Base-by-base conservation (phyloP, 2,888 invertebrate species). In the Eristalinus sepulchralis region DNA sequence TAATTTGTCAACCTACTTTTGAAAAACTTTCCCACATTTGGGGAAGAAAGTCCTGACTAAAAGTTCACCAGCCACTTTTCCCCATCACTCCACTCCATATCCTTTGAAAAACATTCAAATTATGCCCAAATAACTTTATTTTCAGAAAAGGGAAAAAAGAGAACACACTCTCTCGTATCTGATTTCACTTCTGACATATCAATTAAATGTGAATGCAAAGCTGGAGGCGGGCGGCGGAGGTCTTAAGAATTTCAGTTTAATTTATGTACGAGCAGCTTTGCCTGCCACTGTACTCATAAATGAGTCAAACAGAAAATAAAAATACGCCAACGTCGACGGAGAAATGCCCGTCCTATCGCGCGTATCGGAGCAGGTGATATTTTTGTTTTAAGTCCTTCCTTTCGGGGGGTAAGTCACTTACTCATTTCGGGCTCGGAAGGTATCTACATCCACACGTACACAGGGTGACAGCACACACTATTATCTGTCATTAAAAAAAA, bases 351-450 rank as follows among this genome's bases (percentile, higher is more conserved):
- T 39, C 57, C 68, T 76, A 57, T 68, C 67, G 85, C 72, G 82
- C 82, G 82, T 85, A 85, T 81, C 85, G 81, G 31, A 82, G 85
- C 82, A 85, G 85, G 85, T 85, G 81, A 85, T 85, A 85, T 82
- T 85, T 81, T 71, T 76, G 36, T 76, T 57, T 72, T 53, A 63
- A 55, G 31, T 71, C 39, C 34, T 81, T 72, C 47, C n/a, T 22
- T 64, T 17, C 11, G 70, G 55, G 76, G 81, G 76, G 85, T 85
- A 85, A 85, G 85, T 85, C 60, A 81, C 68, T 82, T 85, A 77
- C 68, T 85, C 72, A 85, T 85, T 77, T 77, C 59, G 63, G 53
- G 63, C 36, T 63, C 39, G 10, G 36, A 34, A 63, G 62, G 62
- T 76, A 57, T 59, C 62, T 31, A 59, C 63, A 60, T 27, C 27